Base-by-base conservation (phyloP, 1,140 invertebrate genomes). In the Hestina assimilis region DNA sequence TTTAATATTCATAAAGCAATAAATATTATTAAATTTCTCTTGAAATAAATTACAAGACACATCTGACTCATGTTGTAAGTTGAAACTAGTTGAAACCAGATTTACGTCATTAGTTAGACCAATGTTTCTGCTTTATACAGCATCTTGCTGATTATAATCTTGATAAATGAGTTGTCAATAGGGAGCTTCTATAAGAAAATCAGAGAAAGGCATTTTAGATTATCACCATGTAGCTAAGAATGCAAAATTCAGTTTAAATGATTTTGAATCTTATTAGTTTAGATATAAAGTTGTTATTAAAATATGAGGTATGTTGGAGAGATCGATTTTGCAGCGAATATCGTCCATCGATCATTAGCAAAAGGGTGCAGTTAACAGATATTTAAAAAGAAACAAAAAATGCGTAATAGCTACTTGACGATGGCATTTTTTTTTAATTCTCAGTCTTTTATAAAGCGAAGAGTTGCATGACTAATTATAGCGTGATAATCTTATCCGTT, bases 141-240 rank as follows among this genome's bases (percentile, higher is more conserved):
- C 31, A 35, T 35, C 54, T 51, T 43, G 31, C 38, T 41, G 67
- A 70, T 70, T 52, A 58, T 59, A 51, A 66, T 66, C 60, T 57
- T 70, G 67, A 70, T 59, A 64, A 70, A 70, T 66, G 64, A 63
- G 59, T 61, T 64, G 67, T 67, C 67, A 66, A 66, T 66, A 63
- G 50, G 43, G 43, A 29, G 50, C 56, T 47, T 61, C 20, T 60
- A 59, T 56, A 58, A 59, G 50, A 63, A 66, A 66, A 59, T 61
- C 58, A 33, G 42, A 38, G 48, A 47, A 54, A 52, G 53, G 52
- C 42, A 59, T 55, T 59, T 52, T 60, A 60, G 63, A 65, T 65
- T 53, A 64, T 64, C 62, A 47, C 42, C 26, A 40, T 26, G 45
- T 31, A 28, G 41, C 53, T 46, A 31, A 8, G 8, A 28, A 14